Conservation (phyloP, 2,888 invertebrate genomes). For the Desoria tigrina region DNA sequence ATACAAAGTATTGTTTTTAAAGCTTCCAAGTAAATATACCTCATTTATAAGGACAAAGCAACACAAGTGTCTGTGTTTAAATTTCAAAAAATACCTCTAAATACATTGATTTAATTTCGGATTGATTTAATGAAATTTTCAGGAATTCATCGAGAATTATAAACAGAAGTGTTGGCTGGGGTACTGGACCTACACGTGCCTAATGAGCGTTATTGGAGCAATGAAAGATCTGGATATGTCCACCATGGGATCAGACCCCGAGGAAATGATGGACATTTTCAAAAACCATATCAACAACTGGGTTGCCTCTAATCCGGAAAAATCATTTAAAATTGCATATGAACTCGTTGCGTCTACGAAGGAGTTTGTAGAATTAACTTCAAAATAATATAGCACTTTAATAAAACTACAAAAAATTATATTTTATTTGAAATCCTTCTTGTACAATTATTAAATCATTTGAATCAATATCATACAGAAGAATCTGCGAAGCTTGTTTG, state of each 20-base stretch:
- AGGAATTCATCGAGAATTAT: constrained; percentile 3
- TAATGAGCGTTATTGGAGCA: constrained; percentile 24
- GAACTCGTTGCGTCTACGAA: constrained; percentile 6
- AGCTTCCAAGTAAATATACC: background rate
- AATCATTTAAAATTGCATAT: constrained; percentile 5
- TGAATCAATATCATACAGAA: too few species aligned
- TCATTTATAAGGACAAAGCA: background rate
- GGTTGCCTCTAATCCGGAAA: constrained; percentile 8
- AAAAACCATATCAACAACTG: too few species aligned
- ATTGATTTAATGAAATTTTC: background rate
- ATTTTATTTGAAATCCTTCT: too few species aligned
- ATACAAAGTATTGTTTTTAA: too few species aligned
- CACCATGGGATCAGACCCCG: background rate
- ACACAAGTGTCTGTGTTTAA: background rate
- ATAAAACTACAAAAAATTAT: too few species aligned
- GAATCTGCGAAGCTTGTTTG: too few species aligned
- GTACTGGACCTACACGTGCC: constrained; percentile 17
- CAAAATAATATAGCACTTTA: too few species aligned
- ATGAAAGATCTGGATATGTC: constrained; percentile 16
- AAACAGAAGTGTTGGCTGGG: constrained; percentile 13
- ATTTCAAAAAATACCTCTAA: background rate
- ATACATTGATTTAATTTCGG: background rate
- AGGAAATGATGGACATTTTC: too few species aligned
- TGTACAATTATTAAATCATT: too few species aligned
- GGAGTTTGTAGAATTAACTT: too few species aligned